These are phyloP conservation scores for Dryocosmus kuriphilus DNA, from an alignment of 2,888 invertebrate genomes.

Conservation along the genomic window DNA sequence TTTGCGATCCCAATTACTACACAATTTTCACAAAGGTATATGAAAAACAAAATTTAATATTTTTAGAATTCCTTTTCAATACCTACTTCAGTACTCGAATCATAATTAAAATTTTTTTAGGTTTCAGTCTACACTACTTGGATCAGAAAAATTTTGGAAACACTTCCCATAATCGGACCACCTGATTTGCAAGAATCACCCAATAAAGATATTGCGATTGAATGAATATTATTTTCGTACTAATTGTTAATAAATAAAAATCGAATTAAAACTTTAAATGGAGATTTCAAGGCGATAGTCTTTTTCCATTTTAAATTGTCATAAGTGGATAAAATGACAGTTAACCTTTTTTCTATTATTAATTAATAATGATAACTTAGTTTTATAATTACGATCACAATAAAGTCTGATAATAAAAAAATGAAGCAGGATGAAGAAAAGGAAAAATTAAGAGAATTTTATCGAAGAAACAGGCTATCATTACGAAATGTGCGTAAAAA, in stretches of 20 bases:
- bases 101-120: constrained; percentile 49
- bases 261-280: not conserved
- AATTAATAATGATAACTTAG: not conserved
- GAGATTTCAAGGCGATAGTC: not conserved
- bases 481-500: not conserved
- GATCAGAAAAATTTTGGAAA: constrained; percentile 60
- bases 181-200: constrained; percentile 52
- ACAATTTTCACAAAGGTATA: constrained; percentile 79
- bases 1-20: constrained; percentile 77
- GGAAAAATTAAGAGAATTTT: not conserved
- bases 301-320: not conserved
- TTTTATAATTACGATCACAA: not conserved
- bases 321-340: not conserved
- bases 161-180: constrained; percentile 57
- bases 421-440: not conserved
- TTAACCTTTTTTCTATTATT: not conserved
- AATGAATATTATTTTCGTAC: not conserved
- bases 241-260: not conserved
- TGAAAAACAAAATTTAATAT: not conserved
- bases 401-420: not conserved
- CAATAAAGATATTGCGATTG: constrained; percentile 55
- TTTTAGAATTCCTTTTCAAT: not conserved
- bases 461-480: not conserved
- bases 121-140: constrained; percentile 61
- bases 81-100: not conserved